phyloP scores from a whole-genome alignment of 2,797 vertebrate species.

The Bovichtus diacanthus region DNA sequence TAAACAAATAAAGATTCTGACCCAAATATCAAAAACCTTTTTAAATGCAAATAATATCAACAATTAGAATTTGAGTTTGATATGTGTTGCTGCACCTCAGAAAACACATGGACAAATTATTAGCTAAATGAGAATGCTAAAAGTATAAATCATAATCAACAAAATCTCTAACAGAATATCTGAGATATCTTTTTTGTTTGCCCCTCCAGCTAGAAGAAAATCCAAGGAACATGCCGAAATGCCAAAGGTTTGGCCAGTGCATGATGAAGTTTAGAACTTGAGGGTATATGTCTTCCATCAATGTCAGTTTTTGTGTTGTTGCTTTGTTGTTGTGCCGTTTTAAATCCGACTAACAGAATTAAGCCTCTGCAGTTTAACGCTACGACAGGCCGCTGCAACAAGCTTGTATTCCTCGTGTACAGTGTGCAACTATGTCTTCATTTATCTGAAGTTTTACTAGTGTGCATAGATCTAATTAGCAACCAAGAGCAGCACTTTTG shows the following conservation, averaged over 20 bases:
- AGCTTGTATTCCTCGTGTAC: constrained; percentile 7
- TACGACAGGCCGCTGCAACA: constrained; percentile 19
- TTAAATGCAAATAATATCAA: constrained; percentile 9
- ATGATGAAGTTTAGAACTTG: constrained; percentile 86
- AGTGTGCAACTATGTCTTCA: constrained; percentile 4
- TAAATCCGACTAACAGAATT: constrained; percentile 47
- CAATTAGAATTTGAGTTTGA: constrained; percentile 33
- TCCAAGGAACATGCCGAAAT: constrained; percentile 84
- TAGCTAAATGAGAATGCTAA: constrained; percentile 23
- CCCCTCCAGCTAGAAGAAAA: constrained; percentile 85
- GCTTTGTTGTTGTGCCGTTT: constrained; percentile 55
- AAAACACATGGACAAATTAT: constrained; percentile 38
- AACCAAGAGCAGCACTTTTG: constrained; percentile 2
- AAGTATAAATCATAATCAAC: constrained; percentile 32
- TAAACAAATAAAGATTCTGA: constrained; percentile 85
- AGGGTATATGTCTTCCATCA: constrained; percentile 72
- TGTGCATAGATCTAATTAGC: constrained; percentile 21
- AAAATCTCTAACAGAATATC: constrained; percentile 70
- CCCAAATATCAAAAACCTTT: constrained; percentile 20
- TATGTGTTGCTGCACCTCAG: constrained; percentile 32
- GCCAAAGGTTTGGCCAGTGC: constrained; percentile 82
- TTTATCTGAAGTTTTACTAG: neutral
- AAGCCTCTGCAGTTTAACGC: constrained; percentile 41
- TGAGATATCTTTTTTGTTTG: constrained; percentile 88
- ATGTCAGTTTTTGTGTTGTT: constrained; percentile 9